Evolutionary conservation across 2,113 vertebrate species (phyloP), one percentile per base, ranked within the genome.

Genomic region (Notothenia coriiceps): DNA sequence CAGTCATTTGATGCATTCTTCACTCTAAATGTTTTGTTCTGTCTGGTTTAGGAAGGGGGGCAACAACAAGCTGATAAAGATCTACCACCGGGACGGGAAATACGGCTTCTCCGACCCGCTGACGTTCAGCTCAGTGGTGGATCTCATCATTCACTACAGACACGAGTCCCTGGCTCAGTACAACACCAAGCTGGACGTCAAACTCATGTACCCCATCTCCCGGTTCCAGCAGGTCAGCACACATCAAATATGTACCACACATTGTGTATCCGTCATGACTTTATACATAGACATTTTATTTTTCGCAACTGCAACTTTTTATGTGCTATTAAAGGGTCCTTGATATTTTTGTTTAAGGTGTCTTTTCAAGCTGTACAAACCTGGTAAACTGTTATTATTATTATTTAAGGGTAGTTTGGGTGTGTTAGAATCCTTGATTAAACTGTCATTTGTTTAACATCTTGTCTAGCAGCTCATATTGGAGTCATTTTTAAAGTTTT

Each of bases 31-130:
- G 13, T 51, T 25, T 51, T 49, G 1, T 15, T 4, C 4, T 22
- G 50, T 44, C 3, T n/a, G 7, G 13, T 57, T 46, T 94, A 99
- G 98, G 95, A 99, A 98, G 94, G 97, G 97, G 76, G 98, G 98
- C 77, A 98, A 99, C 94, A 99, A 99, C 94, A 98, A 99, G 71
- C 94, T 99, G 93, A 98, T 99, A 86, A 99, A 99, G 95, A 99
- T 99, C 92, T 98, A 98, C 90, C 97, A 98, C 80, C 94, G 96
- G 46, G 97, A 98, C 70, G 97, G 97, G 61, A 97, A 97, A 89
- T 99, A 97, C 0, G 98, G 98, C 84, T 99, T 99, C 94, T 99
- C 98, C 8, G 98, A 99, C 76, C 98, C 98, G 0, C 93, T 99
- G 90, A 98, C 97, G 0, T 99, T 99, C 91, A 84, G 90, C 89